These are phyloP conservation scores for Morone chrysops DNA, from an alignment of 2,113 vertebrate genomes.

Conservation along the genomic window DNA sequence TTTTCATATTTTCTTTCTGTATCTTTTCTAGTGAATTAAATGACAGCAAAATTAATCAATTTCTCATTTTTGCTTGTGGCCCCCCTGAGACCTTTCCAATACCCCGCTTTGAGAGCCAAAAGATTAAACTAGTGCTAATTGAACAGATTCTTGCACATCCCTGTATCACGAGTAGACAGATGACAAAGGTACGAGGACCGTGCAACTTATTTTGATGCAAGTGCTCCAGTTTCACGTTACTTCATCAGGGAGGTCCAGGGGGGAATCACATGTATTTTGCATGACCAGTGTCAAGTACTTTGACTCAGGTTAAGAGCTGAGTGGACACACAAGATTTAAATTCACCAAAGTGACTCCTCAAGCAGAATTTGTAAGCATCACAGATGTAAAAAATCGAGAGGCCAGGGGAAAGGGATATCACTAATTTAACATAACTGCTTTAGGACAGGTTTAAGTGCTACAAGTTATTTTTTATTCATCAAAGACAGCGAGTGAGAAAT, in stretches of 20 bases:
- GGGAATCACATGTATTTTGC: constrained; percentile 10
- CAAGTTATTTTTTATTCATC: constrained; percentile 53
- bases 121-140: constrained; percentile 32
- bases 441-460: constrained; percentile 55
- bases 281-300: neutral
- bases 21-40: constrained; percentile 53
- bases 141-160: constrained; percentile 25
- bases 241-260: neutral
- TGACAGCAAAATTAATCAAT: constrained; percentile 33
- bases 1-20: constrained; percentile 27
- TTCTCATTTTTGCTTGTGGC: constrained; percentile 42
- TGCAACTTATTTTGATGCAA: neutral
- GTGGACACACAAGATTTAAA: constrained; percentile 9
- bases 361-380: constrained; percentile 15
- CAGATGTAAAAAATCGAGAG: constrained; percentile 23
- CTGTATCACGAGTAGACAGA: neutral
- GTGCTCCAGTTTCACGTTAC: neutral
- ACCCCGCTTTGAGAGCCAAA: constrained; percentile 6
- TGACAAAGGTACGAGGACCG: neutral
- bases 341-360: constrained; percentile 8
- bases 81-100: neutral
- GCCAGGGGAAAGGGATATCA: neutral
- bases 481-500: constrained; percentile 18
- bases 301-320: constrained; percentile 10
- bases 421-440: constrained; percentile 55